Evolutionary conservation across 2,888 invertebrate species (phyloP), one percentile per base, ranked within the genome.

Genomic region (Mesoligia furuncula): DNA sequence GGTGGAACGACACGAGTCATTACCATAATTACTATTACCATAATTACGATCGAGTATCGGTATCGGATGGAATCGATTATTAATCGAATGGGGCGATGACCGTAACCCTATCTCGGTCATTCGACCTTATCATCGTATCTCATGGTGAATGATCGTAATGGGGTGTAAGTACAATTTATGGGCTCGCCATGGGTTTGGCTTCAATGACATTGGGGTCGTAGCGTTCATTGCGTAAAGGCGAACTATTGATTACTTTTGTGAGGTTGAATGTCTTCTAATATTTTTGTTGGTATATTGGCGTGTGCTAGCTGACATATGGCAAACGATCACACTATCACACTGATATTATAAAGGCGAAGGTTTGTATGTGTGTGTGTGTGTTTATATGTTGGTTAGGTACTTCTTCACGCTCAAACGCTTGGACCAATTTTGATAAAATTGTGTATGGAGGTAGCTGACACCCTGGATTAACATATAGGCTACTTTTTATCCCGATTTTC

Each of bases 11-110:
- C 61, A 77, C 81, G 74, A 74, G 66, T 85, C 79, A 85, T 85
- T 85, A 85, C 7, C 85, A 78, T 84, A 84, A 84, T 84, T 78
- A 81, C 73, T 48, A 81, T 84, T 78, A 81, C 77, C 80, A 81
- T 85, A 84, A 84, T 84, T 66, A 84, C 81, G 65, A 83, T 82
- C 39, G 77, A 77, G 71, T 74, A 72, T 81, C 79, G 77, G 69
- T 75, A 74, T 81, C 74, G 81, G 74, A 66, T 78, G 70, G 77
- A 80, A 85, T 80, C 79, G 75, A 83, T 83, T 83, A 77, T 71
- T 80, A 73, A 81, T 83, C 75, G 77, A 71, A 75, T 71, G 65
- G 80, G 73, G 68, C 79, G 76, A 81, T 85, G 78, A 79, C 83
- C 83, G 77, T 85, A 75, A 81, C 77, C 71, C 81, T 62, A 76